These are phyloP conservation scores for Chymomyza caudatula DNA, from an alignment of 2,888 invertebrate species.

Conservation along the genomic window DNA sequence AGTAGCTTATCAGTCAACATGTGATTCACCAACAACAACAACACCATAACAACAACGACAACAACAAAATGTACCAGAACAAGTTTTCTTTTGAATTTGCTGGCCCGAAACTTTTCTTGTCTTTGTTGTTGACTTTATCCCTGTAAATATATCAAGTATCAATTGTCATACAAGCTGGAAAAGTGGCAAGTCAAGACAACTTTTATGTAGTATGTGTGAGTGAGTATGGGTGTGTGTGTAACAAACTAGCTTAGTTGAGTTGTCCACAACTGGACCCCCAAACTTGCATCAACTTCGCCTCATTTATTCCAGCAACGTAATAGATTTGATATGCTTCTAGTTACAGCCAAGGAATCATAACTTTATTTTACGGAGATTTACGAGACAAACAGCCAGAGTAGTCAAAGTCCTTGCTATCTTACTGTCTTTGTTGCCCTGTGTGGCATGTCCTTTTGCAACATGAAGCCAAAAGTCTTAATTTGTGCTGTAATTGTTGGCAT, in stretches of 20 bases:
- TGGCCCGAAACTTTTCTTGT: not conserved
- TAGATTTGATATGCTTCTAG: constrained; percentile 44
- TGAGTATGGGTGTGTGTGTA: no score
- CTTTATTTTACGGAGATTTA: not conserved
- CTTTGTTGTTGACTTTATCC: constrained; percentile 13
- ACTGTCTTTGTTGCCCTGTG: not conserved
- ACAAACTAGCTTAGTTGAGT: not conserved
- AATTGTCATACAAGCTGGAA: constrained; percentile 60
- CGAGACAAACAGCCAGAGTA: not conserved
- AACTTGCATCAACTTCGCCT: not conserved
- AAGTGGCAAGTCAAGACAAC: constrained; percentile 46
- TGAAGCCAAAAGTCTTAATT: constrained; percentile 52
- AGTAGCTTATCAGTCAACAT: constrained; percentile 66
- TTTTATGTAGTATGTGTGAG: no score
- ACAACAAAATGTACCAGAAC: constrained; percentile 11
- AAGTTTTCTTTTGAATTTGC: not conserved
- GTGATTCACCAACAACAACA: constrained; percentile 15
- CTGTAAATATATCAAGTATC: constrained; percentile 63
- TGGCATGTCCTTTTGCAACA: not conserved
- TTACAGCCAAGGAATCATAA: not conserved
- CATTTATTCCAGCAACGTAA: constrained; percentile 53
- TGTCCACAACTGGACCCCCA: not conserved
- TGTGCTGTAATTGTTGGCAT: constrained; percentile 68
- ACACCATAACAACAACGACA: constrained; percentile 3
- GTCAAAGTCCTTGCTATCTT: not conserved